These are phyloP conservation scores for Nomada hirtipes DNA, from an alignment of 2,888 invertebrate species.

Conservation along the genomic window DNA sequence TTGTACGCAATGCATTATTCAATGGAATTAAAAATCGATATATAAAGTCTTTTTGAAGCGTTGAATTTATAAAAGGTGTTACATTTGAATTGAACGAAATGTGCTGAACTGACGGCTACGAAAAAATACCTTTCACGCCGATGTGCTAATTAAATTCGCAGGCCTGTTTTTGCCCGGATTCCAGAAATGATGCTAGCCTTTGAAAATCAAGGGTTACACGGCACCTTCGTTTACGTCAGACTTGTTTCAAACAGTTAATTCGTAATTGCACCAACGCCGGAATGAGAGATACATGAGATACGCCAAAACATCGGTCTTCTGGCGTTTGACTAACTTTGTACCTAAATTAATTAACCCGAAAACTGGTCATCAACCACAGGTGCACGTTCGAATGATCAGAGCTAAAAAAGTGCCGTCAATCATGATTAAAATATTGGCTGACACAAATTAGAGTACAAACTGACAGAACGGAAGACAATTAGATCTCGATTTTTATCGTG, in stretches of 20 bases:
- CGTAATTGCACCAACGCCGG: slow-evolving; percentile 51
- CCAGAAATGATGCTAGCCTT: slow-evolving; percentile 62
- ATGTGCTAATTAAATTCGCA: slow-evolving; percentile 52
- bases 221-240: slow-evolving; percentile 58
- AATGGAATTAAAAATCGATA: too few species aligned
- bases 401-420: background rate
- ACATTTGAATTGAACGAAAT: slow-evolving; percentile 12
- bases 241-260: slow-evolving; percentile 48
- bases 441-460: background rate
- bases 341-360: slow-evolving; percentile 43
- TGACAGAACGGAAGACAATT: background rate
- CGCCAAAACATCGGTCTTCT: slow-evolving; percentile 33
- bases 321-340: slow-evolving; percentile 29
- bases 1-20: too few species aligned
- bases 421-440: background rate
- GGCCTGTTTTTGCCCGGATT: slow-evolving; percentile 65
- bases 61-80: background rate
- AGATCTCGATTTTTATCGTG: background rate
- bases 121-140: slow-evolving; percentile 26
- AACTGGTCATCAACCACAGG: slow-evolving; percentile 3
- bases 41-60: too few species aligned
- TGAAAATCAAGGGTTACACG: slow-evolving; percentile 70
- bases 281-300: background rate
- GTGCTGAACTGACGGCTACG: background rate
- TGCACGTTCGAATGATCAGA: slow-evolving; percentile 1